Base-by-base conservation (phyloP, 2,113 vertebrate species). In the Mormyrus lacerda region DNA sequence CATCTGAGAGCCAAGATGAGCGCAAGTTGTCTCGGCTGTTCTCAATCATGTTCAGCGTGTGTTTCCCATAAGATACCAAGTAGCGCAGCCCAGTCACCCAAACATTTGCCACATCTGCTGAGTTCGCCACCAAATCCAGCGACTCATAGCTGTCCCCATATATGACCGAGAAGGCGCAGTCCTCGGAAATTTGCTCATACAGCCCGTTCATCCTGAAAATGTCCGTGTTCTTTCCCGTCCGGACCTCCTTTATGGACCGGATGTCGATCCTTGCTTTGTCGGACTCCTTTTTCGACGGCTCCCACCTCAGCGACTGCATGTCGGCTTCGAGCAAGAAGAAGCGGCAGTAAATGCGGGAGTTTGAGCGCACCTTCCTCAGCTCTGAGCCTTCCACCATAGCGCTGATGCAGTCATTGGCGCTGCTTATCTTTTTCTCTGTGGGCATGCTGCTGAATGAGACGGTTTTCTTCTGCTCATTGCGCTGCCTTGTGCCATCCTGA, bases 371-470 rank as follows among this genome's bases (percentile, higher is more conserved):
- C 93, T 99, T 99, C 93, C 96, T 97, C 91, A 99, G 95, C 93
- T 99, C 98, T 0, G 97, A 97, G 2, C 98, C 98, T 73, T 99
- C 98, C 35, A 99, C 97, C 98, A 99, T 99, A 0, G 98, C 95
- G 0, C 94, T 97, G 91, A 99, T 99, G 39, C 98, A 99, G 91
- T 99, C 98, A 0, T 97, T 98, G 0, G 98, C 98, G 0, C 98
- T 97, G 95, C 98, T 99, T 88, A 99, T 98, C 92, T 99, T 99
- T 88, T 97, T 99, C 94, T 99, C 98, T 0, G 98, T 98, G 0
- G 98, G 98, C 98, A 99, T 99, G 93, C 98, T 99, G 95, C 98
- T 99, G 91, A 99, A 99, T 0, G 98, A 99, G 0, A 99, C 98
- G 0, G 98, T 99, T 94, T 99, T 99, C 90, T 99, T 99, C 91